phyloP scores from a whole-genome alignment of 1,140 invertebrate genomes.

The Meloidogyne chitwoodi region DNA sequence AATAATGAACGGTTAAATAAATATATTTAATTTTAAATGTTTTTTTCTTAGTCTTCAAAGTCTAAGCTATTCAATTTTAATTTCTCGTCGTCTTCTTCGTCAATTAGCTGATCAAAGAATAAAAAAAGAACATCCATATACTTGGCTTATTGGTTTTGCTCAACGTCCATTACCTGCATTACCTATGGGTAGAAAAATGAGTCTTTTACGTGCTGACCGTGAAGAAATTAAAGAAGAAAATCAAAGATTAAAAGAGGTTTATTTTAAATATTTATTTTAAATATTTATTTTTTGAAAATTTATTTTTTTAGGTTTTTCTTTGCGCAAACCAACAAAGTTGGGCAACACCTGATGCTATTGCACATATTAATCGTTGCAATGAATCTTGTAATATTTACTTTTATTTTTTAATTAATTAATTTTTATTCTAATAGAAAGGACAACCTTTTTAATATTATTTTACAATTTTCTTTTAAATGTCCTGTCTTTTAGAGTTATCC shows the following conservation, averaged over 20 bases:
- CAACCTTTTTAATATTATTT: no score
- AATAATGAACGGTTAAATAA: slow-evolving; percentile 6
- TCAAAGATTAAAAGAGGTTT: slow-evolving; percentile 33
- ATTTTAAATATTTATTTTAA: no score
- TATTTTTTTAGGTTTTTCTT: slow-evolving; percentile 15
- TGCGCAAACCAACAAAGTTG: slow-evolving; percentile 43
- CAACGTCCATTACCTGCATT: slow-evolving; percentile 36
- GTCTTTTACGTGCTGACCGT: neutral
- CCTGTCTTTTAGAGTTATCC: no score
- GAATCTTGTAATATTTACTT: neutral
- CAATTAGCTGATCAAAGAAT: slow-evolving; percentile 25
- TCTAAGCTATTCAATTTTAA: slow-evolving; percentile 18
- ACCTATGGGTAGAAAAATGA: slow-evolving; percentile 2
- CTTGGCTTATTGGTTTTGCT: slow-evolving; percentile 40
- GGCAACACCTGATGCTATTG: slow-evolving; percentile 45
- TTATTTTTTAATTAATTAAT: no score
- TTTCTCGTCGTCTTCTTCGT: slow-evolving; percentile 13
- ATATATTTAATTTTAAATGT: neutral
- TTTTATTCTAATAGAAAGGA: no score
- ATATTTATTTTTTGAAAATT: neutral
- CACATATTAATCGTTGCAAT: slow-evolving; percentile 41
- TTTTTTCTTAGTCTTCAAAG: neutral
- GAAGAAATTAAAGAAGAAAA: slow-evolving; percentile 20
- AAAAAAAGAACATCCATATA: slow-evolving; percentile 35
- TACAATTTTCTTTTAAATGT: no score